Base-by-base conservation (phyloP, 2,888 invertebrate genomes). In the Adelognathus sp. region DNA sequence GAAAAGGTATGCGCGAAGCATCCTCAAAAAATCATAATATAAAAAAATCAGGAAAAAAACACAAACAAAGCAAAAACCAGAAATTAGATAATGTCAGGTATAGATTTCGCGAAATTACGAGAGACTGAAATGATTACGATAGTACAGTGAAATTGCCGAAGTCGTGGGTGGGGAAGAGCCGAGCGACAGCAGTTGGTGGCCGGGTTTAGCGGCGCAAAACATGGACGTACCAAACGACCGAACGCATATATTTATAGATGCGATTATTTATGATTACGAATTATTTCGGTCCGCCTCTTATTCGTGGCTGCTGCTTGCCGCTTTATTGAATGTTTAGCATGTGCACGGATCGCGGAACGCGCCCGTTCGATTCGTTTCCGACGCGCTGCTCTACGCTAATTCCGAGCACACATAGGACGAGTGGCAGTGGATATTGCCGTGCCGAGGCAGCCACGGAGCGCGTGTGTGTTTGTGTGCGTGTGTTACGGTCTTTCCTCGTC, bases 261-360 rank as follows among this genome's bases (percentile, higher is more conserved):
- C 86, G 88, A 89, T 89, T 89, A 89, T 90, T 90, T 89, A 89
- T 88, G 89, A 89, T 89, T 89, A 89, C 89, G 89, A n/a, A 89
- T 90, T 89, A 89, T 88, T 86, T 87, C 85, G 85, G 87, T 87
- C 88, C 86, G 87, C 86, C n/a, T 88, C 46, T 88, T 87, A 80
- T 82, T 88, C 87, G 86, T 83, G 86, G n/a, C n/a, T n/a, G n/a
- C n/a, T n/a, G n/a, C n/a, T n/a, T n/a, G n/a, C 63, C 87, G 86
- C 85, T 89, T 89, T 90, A 90, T 89, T 85, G 87, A 88, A 87
- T 87, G 88, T 88, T 89, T 88, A 88, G 88, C 89, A 89, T 88
- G 87, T 87, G 89, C 86, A 83, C 63, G 11, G 82, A n/a, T n/a
- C n/a, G n/a, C n/a, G n/a, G n/a, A n/a, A n/a, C 69, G 83, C 86